Base-by-base conservation (phyloP, 2,888 invertebrate genomes). In the Macaria notata region DNA sequence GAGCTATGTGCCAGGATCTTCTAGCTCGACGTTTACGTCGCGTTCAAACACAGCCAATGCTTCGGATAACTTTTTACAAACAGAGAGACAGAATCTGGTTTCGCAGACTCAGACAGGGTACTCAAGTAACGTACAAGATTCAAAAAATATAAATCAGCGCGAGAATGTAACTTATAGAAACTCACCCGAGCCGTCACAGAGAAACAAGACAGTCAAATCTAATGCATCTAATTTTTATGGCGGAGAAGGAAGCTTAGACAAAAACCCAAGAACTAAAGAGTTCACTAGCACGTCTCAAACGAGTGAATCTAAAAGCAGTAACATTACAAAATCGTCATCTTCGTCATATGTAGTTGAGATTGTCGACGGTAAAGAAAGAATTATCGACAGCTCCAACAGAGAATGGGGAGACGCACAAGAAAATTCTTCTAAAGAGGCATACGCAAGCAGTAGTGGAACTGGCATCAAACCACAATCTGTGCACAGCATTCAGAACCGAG, bases 331-430 rank as follows among this genome's bases (percentile, higher is more conserved):
- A 75, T 93, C 93, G 38, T 92, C 94, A 41, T 93, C 94, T 1
- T 93, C 93, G 19, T 94, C 94, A 9, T 94, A 94, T 70, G 93
- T 93, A 36, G 92, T 94, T 47, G 94, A 95, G 83, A 92, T 93
- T 63, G 92, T 94, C 30, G 93, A 94, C 70, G 94, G 94, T 1
- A 94, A 94, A 75, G 94, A 94, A 80, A 84, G 93, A 42, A 89
- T 94, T 44, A 81, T 94, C 45, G 94, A 94, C 61, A 90, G 90
- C 66, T 92, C 93, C 52, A 92, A 92, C 49, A 92, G 93, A 67
- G 93, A 94, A 78, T 91, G 93, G 80, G 93, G 93, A 47, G 90
- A 91, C 71, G 88, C 84, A 46, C 70, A 92, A 72, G 86, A 90
- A 63, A 77, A 88, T 56, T 80, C 83, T 39, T 75, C 84, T 50